These are phyloP conservation scores for Pipistrellus pygmaeus DNA, from an alignment of 2,797 vertebrate species.

Conservation along the genomic window DNA sequence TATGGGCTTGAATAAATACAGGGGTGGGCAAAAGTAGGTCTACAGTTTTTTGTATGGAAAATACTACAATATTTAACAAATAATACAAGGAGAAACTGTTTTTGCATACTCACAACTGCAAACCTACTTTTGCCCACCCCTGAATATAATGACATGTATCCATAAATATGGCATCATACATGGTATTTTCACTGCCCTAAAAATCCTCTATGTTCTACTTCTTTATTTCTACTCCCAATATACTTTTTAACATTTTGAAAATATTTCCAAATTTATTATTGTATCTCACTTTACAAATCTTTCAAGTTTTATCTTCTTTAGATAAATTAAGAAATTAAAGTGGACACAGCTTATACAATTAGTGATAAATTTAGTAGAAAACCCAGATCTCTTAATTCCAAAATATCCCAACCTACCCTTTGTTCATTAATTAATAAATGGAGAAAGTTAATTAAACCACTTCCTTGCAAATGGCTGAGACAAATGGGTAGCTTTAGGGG, in stretches of 20 bases:
- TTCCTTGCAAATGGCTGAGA: constrained; percentile 32
- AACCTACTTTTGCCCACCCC: neutral
- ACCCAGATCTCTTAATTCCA: constrained; percentile 1
- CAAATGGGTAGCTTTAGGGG: neutral
- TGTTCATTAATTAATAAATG: constrained; percentile 10
- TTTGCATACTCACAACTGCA: neutral
- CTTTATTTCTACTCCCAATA: neutral
- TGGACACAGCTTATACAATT: neutral
- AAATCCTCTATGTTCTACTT: neutral
- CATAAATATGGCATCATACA: neutral
- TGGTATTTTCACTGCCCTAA: neutral
- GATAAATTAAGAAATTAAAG: constrained; percentile 43
- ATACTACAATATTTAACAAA: neutral
- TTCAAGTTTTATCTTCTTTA: constrained; percentile 55
- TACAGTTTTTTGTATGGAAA: neutral
- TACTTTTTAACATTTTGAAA: constrained; percentile 42
- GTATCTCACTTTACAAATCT: neutral
- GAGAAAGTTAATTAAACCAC: neutral
- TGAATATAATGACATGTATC: neutral
- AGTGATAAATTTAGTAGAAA: constrained; percentile 44
- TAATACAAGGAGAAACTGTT: neutral
- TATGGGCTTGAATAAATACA: neutral
- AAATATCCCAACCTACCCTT: neutral
- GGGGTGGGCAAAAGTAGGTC: neutral
- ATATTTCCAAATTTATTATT: constrained; percentile 40